Conservation (phyloP, 1,140 invertebrate species). For the Lepidurus couesii region DNA sequence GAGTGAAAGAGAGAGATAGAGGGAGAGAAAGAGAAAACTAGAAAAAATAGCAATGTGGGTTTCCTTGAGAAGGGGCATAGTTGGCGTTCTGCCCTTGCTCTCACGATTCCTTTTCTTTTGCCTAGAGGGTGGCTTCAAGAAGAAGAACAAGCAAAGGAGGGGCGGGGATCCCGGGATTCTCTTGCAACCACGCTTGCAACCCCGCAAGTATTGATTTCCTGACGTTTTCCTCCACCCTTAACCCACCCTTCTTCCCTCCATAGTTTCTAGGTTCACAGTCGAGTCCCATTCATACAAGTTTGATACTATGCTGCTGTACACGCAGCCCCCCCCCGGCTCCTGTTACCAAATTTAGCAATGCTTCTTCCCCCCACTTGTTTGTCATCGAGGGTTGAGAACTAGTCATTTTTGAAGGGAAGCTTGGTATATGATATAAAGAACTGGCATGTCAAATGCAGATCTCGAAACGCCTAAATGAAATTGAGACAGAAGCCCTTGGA, state of each 20-base stretch:
- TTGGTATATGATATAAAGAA: not conserved
- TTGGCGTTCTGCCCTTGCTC: not conserved
- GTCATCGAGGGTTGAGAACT: too few species aligned
- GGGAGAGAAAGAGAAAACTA: not conserved
- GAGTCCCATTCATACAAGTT: constrained; percentile 19
- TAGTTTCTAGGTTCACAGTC: not conserved
- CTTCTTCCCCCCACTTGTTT: not conserved
- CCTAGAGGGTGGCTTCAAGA: not conserved
- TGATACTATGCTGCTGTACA: constrained; percentile 20
- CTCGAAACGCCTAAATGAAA: not conserved
- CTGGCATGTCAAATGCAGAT: not conserved
- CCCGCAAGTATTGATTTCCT: constrained; percentile 21
- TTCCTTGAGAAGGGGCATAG: not conserved
- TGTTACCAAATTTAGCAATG: constrained; percentile 2
- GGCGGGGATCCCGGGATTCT: not conserved
- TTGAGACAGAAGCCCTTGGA: not conserved
- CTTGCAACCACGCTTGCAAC: not conserved
- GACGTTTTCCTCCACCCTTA: not conserved
- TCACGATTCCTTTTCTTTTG: not conserved
- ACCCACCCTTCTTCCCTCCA: not conserved
- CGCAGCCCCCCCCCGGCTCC: not conserved
- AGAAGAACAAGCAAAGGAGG: not conserved
- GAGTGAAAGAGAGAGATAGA: not conserved
- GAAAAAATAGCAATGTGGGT: constrained; percentile 1
- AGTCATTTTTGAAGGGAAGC: not conserved